Evolutionary conservation across 2,888 invertebrate species (phyloP).

Genomic region (Dryobotodes eremita): DNA sequence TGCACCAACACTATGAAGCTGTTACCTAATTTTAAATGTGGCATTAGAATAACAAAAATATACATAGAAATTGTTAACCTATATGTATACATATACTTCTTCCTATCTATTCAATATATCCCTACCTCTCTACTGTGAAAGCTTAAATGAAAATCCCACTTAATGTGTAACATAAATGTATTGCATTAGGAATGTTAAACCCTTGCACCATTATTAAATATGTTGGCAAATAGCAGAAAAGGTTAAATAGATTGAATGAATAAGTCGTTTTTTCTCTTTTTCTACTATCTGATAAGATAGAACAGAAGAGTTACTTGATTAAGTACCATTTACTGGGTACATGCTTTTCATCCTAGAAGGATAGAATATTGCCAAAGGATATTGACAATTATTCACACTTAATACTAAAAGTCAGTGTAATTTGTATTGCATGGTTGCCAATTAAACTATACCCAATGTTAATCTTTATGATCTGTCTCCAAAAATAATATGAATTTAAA

Average conservation of each 20-base stretch:
- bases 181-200: constrained; percentile 32
- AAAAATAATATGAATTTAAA: constrained; percentile 9
- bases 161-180: constrained; percentile 26
- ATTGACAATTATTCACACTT: not conserved
- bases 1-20: constrained; percentile 22
- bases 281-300: not conserved
- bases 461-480: constrained; percentile 5
- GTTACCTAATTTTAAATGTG: constrained; percentile 19
- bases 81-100: not conserved
- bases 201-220: constrained; percentile 32
- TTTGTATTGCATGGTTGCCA: constrained; percentile 14
- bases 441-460: constrained; percentile 6
- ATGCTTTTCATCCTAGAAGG: constrained; percentile 9
- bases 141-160: constrained; percentile 20
- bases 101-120: not conserved
- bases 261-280: not conserved
- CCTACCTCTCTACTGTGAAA: constrained; percentile 11
- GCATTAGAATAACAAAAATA: constrained; percentile 13
- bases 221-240: constrained; percentile 20
- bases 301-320: not conserved
- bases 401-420: constrained; percentile 3
- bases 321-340: constrained; percentile 8
- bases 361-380: not conserved
- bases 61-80: not conserved
- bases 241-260: constrained; percentile 4